These are phyloP conservation scores for Plodia interpunctella DNA, from an alignment of 1,140 invertebrate species.

Conservation along the genomic window DNA sequence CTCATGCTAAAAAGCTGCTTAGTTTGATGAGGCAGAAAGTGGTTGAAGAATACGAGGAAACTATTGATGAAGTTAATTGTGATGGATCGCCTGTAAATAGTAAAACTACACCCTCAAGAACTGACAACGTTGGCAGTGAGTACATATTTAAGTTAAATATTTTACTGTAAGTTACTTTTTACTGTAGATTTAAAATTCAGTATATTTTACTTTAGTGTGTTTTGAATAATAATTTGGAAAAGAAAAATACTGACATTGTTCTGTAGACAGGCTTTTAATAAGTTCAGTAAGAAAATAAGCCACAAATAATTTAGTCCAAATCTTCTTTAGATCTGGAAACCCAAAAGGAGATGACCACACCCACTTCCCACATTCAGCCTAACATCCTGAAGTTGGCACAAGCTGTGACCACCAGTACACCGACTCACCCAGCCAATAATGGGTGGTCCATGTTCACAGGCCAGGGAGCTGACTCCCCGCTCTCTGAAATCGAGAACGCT, in stretches of 20 bases:
- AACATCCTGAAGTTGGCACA: slow-evolving; percentile 39
- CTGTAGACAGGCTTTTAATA: too few species aligned
- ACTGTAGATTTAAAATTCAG: too few species aligned
- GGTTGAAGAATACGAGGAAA: slow-evolving; percentile 47
- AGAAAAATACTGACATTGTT: too few species aligned
- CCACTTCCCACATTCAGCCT: slow-evolving; percentile 46
- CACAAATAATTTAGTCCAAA: not conserved
- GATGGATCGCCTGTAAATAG: slow-evolving; percentile 24
- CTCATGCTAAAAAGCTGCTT: slow-evolving; percentile 48
- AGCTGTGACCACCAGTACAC: slow-evolving; percentile 66
- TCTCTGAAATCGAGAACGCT: slow-evolving; percentile 68
- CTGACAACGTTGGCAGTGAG: slow-evolving; percentile 36
- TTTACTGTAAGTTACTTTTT: slow-evolving; percentile 11
- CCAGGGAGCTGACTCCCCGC: slow-evolving; percentile 61
- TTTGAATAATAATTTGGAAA: too few species aligned
- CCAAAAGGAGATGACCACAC: slow-evolving; percentile 51
- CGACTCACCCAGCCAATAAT: slow-evolving; percentile 48
- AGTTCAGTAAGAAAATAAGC: too few species aligned
- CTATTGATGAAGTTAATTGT: slow-evolving; percentile 28
- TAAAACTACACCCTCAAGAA: slow-evolving; percentile 41
- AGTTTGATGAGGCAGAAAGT: slow-evolving; percentile 42
- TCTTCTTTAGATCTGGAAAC: slow-evolving; percentile 34
- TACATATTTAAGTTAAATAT: not conserved
- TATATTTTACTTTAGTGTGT: too few species aligned
- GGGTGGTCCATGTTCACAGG: slow-evolving; percentile 66